phyloP scores from a whole-genome alignment of 2,888 invertebrate species.

The Trachelus troglodyta region DNA sequence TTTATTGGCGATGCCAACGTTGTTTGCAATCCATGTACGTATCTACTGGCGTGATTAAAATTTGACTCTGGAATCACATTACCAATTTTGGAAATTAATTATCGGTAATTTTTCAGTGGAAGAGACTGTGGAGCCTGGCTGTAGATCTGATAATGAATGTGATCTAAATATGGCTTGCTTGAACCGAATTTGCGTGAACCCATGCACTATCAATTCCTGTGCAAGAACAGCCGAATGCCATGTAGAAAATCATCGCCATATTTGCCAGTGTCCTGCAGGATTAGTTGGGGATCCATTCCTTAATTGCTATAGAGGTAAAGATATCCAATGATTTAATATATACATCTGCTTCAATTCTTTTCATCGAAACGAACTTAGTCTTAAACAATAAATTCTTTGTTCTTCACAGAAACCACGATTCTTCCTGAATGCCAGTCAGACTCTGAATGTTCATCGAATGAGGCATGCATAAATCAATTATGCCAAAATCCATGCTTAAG shows the following conservation, averaged over 20 bases:
- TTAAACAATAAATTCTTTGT: not conserved
- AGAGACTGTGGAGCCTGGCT: conserved; percentile 70
- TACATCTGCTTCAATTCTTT: not conserved
- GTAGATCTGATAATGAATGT: conserved; percentile 80
- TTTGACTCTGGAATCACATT: not conserved
- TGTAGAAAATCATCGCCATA: conserved; percentile 79
- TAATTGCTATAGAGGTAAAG: conserved; percentile 74
- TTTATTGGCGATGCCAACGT: conserved; percentile 88
- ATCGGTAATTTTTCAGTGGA: conserved; percentile 38
- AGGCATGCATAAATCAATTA: conserved; percentile 82
- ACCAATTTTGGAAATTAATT: not conserved
- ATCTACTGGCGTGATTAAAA: not conserved
- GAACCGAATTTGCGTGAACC: conserved; percentile 80
- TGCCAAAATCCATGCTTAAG: conserved; percentile 87
- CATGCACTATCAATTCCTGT: conserved; percentile 80
- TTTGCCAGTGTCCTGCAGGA: conserved; percentile 81
- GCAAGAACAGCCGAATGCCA: conserved; percentile 83
- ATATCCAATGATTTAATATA: not conserved
- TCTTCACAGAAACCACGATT: conserved; percentile 62
- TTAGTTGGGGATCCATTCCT: conserved; percentile 84
- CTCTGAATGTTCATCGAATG: conserved; percentile 79
- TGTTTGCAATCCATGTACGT: conserved; percentile 83
- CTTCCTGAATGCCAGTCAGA: conserved; percentile 78
- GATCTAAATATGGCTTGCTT: conserved; percentile 77
- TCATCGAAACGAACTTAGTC: not conserved